Conservation (phyloP, 2,113 vertebrate species). For the Madoqua kirkii region DNA sequence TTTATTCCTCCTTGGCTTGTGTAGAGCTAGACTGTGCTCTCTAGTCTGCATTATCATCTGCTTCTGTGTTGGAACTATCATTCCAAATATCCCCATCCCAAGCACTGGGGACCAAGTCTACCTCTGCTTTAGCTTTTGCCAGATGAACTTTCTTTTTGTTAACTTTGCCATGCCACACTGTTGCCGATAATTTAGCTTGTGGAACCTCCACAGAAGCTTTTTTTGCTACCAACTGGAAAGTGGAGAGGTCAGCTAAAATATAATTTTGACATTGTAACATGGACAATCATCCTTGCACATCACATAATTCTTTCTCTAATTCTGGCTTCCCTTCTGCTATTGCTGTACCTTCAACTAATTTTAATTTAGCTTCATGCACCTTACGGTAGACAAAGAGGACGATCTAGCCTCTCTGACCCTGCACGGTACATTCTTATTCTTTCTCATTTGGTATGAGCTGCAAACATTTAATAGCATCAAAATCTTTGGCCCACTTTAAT, state of each 20-base stretch:
- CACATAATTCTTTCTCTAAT: background rate
- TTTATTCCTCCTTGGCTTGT: background rate
- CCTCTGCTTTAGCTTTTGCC: background rate
- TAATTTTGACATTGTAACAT: background rate
- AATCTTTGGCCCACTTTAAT: background rate
- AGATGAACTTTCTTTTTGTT: background rate
- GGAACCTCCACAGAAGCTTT: background rate
- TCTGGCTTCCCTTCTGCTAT: background rate
- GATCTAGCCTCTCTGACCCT: background rate
- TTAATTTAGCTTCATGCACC: background rate
- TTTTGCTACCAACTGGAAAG: background rate
- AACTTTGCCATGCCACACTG: background rate
- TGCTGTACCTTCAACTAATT: background rate
- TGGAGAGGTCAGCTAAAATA: background rate
- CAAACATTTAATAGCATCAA: background rate
- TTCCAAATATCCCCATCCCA: background rate
- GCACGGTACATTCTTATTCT: background rate
- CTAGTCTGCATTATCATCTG: background rate
- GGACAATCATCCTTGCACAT: background rate
- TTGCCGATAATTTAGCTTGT: background rate
- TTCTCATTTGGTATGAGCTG: background rate
- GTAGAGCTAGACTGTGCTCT: background rate
- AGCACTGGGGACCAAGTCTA: background rate
- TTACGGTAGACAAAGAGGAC: background rate
- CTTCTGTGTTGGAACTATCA: background rate